These are phyloP conservation scores for Perccottus glenii DNA, from an alignment of 2,113 vertebrate species.

Conservation along the genomic window DNA sequence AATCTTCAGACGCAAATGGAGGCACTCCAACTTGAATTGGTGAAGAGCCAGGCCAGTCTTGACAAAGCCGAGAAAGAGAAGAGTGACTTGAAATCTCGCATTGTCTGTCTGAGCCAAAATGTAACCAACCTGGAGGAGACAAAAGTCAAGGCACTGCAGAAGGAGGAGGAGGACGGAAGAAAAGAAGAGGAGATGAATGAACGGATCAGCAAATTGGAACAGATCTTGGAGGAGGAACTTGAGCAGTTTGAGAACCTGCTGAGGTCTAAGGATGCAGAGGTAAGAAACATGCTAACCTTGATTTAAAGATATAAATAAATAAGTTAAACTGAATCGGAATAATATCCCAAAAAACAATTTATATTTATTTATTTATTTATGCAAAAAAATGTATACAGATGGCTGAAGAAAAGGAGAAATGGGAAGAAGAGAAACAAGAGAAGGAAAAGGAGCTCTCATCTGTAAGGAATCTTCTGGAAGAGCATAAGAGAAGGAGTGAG, in stretches of 20 bases:
- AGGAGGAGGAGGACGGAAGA: constrained; percentile 68
- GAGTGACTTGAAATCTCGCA: constrained; percentile 68
- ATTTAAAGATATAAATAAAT: background rate
- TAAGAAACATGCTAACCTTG: constrained; percentile 16
- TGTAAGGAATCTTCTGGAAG: constrained; percentile 55
- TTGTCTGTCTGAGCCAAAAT: constrained; percentile 67
- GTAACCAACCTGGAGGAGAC: constrained; percentile 67
- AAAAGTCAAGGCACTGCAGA: constrained; percentile 57
- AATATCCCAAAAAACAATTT: no score
- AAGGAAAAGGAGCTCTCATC: constrained; percentile 68
- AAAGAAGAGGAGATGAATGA: constrained; percentile 72
- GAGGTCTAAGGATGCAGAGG: constrained; percentile 75
- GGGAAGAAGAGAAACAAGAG: constrained; percentile 72
- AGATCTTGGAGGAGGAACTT: constrained; percentile 74
- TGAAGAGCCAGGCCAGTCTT: constrained; percentile 58
- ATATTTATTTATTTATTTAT: background rate
- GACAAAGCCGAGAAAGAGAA: constrained; percentile 68
- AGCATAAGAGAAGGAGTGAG: constrained; percentile 60
- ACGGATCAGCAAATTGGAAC: constrained; percentile 74
- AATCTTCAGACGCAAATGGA: constrained; percentile 52
- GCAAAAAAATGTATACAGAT: constrained; percentile 43
- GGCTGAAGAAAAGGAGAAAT: constrained; percentile 71
- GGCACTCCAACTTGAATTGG: constrained; percentile 59
- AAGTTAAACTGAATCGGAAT: no score
- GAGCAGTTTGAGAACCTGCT: constrained; percentile 78